Percentiles rank a stretch among this genome's conserved stretches.
phyloP scores from a whole-genome alignment of 2,797 vertebrate species.

The Strix occidentalis region DNA sequence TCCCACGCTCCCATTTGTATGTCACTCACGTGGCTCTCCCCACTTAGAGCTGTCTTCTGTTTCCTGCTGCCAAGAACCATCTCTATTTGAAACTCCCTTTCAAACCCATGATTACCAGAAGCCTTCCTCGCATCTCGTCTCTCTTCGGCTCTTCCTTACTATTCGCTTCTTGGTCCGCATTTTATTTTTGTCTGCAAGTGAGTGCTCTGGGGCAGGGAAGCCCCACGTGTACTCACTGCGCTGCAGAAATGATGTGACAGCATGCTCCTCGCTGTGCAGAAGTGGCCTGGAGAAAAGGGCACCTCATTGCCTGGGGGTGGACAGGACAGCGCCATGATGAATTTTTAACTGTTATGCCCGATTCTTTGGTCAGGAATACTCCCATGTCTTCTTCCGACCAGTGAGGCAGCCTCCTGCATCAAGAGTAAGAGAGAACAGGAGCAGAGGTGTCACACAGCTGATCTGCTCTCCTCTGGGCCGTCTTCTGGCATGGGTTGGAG shows the following conservation, averaged over 20 bases:
- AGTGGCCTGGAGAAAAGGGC: neutral
- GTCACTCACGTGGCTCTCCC: neutral
- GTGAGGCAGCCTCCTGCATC: neutral
- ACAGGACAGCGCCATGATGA: neutral
- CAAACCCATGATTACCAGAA: constrained; percentile 43
- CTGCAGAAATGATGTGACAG: neutral
- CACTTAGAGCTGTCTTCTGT: constrained; percentile 37
- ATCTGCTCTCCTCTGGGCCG: neutral
- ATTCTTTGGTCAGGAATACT: rapidly evolving
- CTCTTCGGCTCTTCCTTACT: neutral
- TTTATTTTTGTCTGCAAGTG: neutral
- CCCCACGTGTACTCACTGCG: rapidly evolving
- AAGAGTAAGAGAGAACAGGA: neutral
- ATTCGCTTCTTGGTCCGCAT: neutral
- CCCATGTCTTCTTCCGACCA: neutral
- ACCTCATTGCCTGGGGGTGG: rapidly evolving
- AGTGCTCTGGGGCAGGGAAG: neutral
- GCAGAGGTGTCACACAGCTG: neutral
- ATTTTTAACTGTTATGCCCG: neutral
- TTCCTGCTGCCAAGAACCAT: constrained; percentile 37
- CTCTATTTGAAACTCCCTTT: constrained; percentile 50
- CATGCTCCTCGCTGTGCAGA: neutral
- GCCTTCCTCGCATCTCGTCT: constrained; percentile 16
- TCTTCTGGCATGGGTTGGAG: rapidly evolving
- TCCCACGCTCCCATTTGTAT: constrained; percentile 24